phyloP scores from a whole-genome alignment of 2,888 invertebrate genomes.

The Yponomeuta evonymella region DNA sequence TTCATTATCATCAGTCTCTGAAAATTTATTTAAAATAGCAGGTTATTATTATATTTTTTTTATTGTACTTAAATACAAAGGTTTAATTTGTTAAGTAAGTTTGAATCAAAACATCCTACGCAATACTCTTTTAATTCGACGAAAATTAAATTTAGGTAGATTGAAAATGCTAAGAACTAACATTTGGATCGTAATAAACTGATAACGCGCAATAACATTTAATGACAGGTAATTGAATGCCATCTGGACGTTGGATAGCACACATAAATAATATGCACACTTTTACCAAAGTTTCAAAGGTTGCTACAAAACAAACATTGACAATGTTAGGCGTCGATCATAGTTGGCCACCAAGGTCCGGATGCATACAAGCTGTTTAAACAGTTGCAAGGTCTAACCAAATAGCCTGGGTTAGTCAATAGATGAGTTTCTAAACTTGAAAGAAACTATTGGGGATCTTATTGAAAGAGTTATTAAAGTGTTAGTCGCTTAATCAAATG shows the following conservation, averaged over 20 bases:
- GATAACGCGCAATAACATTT: too few relatives aligned
- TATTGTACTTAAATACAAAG: background rate
- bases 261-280: too few relatives aligned
- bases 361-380: constrained; percentile 7
- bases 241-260: too few relatives aligned
- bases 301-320: background rate
- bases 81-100: background rate
- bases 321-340: background rate
- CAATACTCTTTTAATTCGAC: too few relatives aligned
- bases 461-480: background rate
- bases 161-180: too few relatives aligned
- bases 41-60: background rate
- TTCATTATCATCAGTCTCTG: background rate
- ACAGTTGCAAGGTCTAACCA: constrained; percentile 2
- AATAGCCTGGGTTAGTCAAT: background rate
- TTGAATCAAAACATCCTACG: too few relatives aligned
- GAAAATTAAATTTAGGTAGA: too few relatives aligned
- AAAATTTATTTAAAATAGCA: background rate
- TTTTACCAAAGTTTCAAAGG: background rate
- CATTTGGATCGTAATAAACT: too few relatives aligned
- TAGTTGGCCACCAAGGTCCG: background rate
- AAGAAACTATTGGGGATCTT: background rate
- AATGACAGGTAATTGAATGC: too few relatives aligned
- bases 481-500: background rate
- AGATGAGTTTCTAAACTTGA: background rate